phyloP scores from a whole-genome alignment of 2,113 vertebrate genomes.

The Anthoscopus minutus region DNA sequence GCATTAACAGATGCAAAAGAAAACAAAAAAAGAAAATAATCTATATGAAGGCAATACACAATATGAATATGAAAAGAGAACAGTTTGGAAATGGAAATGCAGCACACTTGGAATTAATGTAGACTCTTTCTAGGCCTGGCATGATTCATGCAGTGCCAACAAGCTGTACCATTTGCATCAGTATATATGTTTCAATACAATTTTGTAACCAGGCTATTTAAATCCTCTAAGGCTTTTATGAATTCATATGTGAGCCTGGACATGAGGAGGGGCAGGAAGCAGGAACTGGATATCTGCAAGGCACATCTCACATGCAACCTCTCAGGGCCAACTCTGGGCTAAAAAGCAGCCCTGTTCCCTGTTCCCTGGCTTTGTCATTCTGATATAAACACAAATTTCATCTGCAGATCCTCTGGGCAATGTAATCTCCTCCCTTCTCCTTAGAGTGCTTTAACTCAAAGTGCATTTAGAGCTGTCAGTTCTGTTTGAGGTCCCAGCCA shows the following conservation, averaged over 20 bases:
- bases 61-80: conserved; percentile 30
- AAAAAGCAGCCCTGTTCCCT: not conserved
- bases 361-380: not conserved
- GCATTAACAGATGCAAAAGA: not conserved
- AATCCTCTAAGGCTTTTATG: not conserved
- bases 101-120: conserved; percentile 5
- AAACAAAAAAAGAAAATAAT: not conserved
- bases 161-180: conserved; percentile 26
- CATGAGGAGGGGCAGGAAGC: not conserved
- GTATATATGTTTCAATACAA: not conserved
- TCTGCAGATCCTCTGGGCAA: not conserved
- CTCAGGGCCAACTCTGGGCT: not conserved
- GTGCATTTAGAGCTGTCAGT: not conserved
- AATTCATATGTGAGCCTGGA: not conserved
- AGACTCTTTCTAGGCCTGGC: not conserved
- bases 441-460: not conserved
- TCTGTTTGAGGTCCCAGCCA: not conserved
- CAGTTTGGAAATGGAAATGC: conserved; percentile 34
- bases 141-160: conserved; percentile 1
- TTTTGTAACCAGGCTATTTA: conserved; percentile 28
- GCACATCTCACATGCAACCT: not conserved
- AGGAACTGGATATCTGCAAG: not conserved
- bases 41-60: conserved; percentile 12
- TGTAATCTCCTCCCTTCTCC: not conserved
- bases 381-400: not conserved